These are phyloP conservation scores for Lutra lutra DNA, from an alignment of 2,797 vertebrate genomes.

Conservation along the genomic window DNA sequence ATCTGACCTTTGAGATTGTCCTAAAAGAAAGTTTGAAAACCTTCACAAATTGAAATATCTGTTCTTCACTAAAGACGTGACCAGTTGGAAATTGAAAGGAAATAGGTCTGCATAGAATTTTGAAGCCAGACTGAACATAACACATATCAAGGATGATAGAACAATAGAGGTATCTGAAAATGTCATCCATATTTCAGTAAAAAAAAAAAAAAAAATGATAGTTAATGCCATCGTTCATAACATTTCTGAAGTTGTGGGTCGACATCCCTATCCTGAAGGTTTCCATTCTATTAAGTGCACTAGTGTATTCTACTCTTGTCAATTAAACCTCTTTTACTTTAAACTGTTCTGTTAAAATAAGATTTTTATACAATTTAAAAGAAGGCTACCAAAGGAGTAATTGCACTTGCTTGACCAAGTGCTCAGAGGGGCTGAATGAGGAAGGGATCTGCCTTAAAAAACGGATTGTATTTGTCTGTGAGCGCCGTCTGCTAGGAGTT, in stretches of 20 bases:
- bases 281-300: not conserved
- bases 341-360: not conserved
- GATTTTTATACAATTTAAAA: not conserved
- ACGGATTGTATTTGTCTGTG: rapidly evolving
- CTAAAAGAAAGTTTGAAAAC: not conserved
- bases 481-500: not conserved
- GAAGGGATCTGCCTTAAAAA: not conserved
- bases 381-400: not conserved
- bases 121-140: rapidly evolving
- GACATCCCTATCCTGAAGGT: not conserved
- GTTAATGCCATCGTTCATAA: rapidly evolving
- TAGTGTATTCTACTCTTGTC: not conserved
- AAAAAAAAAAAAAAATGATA: not conserved
- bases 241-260: rapidly evolving
- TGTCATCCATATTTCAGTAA: too few relatives aligned
- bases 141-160: rapidly evolving
- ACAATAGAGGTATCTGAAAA: not conserved
- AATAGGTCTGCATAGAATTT: not conserved
- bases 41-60: not conserved
- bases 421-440: not conserved
- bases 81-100: not conserved
- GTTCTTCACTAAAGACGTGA: not conserved
- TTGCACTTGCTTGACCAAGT: not conserved
- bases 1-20: not conserved
- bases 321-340: not conserved